Percentiles rank a stretch among this genome's conserved stretches.
phyloP scores from a whole-genome alignment of 1,140 invertebrate genomes.

The Plutomurus gul region DNA sequence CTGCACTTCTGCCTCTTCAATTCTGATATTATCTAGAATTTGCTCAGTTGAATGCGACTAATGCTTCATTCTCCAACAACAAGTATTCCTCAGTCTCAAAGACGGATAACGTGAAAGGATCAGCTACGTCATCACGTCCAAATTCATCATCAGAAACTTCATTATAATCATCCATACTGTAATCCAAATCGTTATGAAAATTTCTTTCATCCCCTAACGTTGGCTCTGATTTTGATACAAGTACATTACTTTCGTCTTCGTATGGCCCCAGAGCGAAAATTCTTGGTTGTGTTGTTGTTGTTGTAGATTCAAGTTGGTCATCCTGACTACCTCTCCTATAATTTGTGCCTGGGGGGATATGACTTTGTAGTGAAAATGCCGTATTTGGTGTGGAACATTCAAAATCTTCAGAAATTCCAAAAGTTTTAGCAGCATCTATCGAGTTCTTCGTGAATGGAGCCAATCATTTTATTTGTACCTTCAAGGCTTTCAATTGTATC shows the following conservation, averaged over 20 bases:
- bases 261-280: neutral
- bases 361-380: neutral
- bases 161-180: neutral
- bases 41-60: constrained; percentile 46
- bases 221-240: constrained; percentile 27
- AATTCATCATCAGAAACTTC: constrained; percentile 23
- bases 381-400: neutral
- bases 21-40: constrained; percentile 44
- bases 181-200: neutral
- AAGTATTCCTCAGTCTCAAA: constrained; percentile 52
- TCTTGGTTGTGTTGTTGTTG: neutral
- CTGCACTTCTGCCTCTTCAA: constrained; percentile 46
- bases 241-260: neutral
- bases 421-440: constrained; percentile 11
- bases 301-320: neutral
- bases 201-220: neutral
- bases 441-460: constrained; percentile 37
- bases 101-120: constrained; percentile 45
- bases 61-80: constrained; percentile 48
- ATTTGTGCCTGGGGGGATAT: neutral
- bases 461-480: constrained; percentile 42
- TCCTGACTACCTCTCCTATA: neutral
- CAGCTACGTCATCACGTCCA: neutral
- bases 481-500: constrained; percentile 29
- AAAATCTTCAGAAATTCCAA: neutral